These are phyloP conservation scores for Hippoglossus stenolepis DNA, from an alignment of 2,113 vertebrate genomes.

Conservation along the genomic window DNA sequence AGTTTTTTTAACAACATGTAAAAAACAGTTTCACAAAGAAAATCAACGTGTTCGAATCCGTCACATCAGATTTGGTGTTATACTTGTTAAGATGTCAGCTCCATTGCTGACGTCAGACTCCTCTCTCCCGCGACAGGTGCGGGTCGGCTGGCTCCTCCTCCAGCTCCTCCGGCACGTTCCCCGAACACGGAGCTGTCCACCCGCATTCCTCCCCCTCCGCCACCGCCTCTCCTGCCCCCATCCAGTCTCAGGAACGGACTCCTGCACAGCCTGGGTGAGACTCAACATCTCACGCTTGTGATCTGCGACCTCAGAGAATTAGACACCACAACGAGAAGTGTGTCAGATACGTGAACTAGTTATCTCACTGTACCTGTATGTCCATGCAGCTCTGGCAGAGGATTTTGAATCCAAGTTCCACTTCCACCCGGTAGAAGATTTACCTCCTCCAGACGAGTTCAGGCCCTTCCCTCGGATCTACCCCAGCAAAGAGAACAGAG, in stretches of 20 bases:
- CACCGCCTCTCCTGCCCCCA: slow-evolving; percentile 76
- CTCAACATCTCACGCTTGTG: too few relatives aligned
- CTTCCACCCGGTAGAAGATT: slow-evolving; percentile 95
- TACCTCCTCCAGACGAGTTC: slow-evolving; percentile 95
- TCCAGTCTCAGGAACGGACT: slow-evolving; percentile 86
- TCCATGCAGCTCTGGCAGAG: slow-evolving; percentile 78
- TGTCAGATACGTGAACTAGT: background rate
- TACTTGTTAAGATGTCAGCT: background rate
- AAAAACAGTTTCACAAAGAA: too few relatives aligned
- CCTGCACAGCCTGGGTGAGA: slow-evolving; percentile 85
- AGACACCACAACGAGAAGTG: background rate
- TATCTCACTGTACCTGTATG: background rate
- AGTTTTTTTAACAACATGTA: too few relatives aligned
- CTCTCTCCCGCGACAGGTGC: slow-evolving; percentile 56
- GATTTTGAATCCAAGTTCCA: slow-evolving; percentile 99
- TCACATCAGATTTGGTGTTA: background rate
- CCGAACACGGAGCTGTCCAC: slow-evolving; percentile 91
- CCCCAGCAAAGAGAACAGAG: slow-evolving; percentile 93
- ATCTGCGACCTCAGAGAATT: background rate
- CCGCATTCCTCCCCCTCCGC: slow-evolving; percentile 80
- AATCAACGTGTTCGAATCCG: too few relatives aligned
- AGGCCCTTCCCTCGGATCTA: slow-evolving; percentile 91
- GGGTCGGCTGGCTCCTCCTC: slow-evolving; percentile 88
- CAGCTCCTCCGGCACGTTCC: slow-evolving; percentile 91
- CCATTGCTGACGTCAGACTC: background rate